Base-by-base conservation (phyloP, 2,797 vertebrate genomes). In the Saxicola maurus region DNA sequence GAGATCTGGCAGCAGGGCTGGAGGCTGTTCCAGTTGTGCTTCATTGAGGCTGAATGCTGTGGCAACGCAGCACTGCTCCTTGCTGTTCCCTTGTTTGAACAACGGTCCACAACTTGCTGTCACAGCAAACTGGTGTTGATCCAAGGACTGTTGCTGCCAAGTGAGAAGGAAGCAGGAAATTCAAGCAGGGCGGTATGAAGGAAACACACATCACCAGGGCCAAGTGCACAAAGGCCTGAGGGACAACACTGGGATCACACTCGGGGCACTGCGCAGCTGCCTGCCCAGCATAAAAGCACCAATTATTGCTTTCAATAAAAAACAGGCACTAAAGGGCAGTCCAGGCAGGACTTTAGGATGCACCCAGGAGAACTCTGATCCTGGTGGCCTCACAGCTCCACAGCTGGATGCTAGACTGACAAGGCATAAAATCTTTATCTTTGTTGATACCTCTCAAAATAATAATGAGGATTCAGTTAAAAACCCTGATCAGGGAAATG, bases 91-190 rank as follows among this genome's bases (percentile, higher is more conserved):
- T 74, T 87, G 73, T 91, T 67, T 73, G 82, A 87, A 89, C 85
- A 82, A 82, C 1, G 3, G 43, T 82, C 79, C 75, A n/a, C 76
- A 64, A 57, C 30, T 76, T 17, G 45, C 89, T 81, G 89, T 83
- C 90, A 69, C 86, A 86, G 91, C 87, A 94, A 67, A 83, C 76
- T 81, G 52, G 62, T 89, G 84, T 68, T 48, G 76, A 92, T 72
- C 92, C 90, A 89, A 87, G 61, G 89, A 71, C 48, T 27, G 71
- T 78, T 5, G 1, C 89, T 81, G 91, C 85, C 93, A 87, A 94
- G 85, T 5, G 62, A 84, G 68, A 25, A 93, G 66, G 85, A 92
- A 89, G 71, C 64, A 89, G 93, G 89, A 92, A 91, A 92, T 89
- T 93, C 82, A 81, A 89, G 82, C 81, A 81, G 71, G 73, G 85